phyloP scores from a whole-genome alignment of 2,797 vertebrate genomes.

The Steatocranus sp. region DNA sequence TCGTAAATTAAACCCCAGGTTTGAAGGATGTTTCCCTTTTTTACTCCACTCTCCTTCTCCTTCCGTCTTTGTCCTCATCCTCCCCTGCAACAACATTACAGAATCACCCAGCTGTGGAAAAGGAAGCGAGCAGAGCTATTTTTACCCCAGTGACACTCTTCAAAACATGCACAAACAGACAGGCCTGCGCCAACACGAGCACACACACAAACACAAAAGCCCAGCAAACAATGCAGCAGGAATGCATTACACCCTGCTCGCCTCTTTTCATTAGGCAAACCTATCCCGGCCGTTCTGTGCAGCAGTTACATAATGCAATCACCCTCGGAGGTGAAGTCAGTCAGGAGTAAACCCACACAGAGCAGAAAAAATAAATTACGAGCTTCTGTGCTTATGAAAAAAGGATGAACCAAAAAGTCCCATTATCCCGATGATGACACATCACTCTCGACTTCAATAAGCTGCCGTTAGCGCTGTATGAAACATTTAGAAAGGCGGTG shows the following conservation, averaged over 20 bases:
- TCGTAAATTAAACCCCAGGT: conserved; percentile 4
- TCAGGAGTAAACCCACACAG: not conserved
- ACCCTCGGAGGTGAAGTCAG: conserved; percentile 5
- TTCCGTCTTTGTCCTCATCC: not conserved
- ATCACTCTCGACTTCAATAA: not conserved
- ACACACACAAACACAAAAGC: not conserved
- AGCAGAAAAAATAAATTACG: not conserved
- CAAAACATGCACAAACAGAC: conserved; percentile 12
- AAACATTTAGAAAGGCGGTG: not conserved
- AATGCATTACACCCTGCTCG: conserved; percentile 32
- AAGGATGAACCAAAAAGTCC: conserved; percentile 7
- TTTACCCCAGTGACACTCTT: conserved; percentile 20
- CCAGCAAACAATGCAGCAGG: conserved; percentile 60
- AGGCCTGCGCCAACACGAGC: not conserved
- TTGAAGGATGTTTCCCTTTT: not conserved
- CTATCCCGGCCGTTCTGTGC: not conserved
- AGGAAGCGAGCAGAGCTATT: conserved; percentile 36
- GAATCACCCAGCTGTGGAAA: conserved; percentile 34
- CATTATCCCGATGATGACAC: conserved; percentile 9
- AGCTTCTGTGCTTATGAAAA: not conserved
- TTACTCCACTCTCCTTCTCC: not conserved
- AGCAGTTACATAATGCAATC: conserved; percentile 15
- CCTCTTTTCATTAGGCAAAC: conserved; percentile 26
- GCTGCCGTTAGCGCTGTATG: not conserved
- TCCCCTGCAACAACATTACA: conserved; percentile 7